phyloP scores from a whole-genome alignment of 2,113 vertebrate species.

The Xiphophorus hellerii region DNA sequence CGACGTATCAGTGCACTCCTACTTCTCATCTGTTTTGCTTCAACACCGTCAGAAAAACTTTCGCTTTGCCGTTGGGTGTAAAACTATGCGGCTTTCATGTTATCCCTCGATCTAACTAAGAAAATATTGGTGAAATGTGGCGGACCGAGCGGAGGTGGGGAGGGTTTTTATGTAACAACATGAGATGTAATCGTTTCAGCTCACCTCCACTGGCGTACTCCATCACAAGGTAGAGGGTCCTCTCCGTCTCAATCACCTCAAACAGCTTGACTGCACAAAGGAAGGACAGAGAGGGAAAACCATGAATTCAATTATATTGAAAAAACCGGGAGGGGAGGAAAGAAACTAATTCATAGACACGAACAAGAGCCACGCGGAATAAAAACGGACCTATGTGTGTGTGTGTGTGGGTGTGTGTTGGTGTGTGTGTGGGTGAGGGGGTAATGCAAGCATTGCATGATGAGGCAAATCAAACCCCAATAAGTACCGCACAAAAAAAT shows the following conservation, averaged over 20 bases:
- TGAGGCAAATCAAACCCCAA: conserved; percentile 14
- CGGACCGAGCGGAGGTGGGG: background rate
- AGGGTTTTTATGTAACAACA: too few species aligned
- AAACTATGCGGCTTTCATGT: background rate
- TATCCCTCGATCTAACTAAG: background rate
- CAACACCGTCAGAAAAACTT: background rate
- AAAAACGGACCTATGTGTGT: conserved; percentile 2
- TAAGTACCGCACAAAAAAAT: too few species aligned
- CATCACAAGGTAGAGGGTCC: conserved; percentile 97
- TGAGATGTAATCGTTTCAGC: conserved; percentile 27
- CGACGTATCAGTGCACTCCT: too few species aligned
- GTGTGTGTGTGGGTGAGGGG: conserved; percentile 17
- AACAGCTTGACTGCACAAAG: conserved; percentile 90
- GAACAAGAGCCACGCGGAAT: background rate
- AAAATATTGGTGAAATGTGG: background rate
- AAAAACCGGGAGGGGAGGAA: background rate
- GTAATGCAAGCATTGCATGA: conserved; percentile 19
- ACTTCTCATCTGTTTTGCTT: background rate
- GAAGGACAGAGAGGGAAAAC: conserved; percentile 28
- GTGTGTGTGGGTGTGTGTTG: conserved; percentile 1
- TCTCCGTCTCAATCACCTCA: conserved; percentile 97
- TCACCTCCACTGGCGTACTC: conserved; percentile 97
- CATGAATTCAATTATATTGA: conserved; percentile 29
- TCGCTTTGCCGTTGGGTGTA: too few species aligned
- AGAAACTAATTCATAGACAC: conserved; percentile 18